phyloP scores from a whole-genome alignment of 2,113 vertebrate genomes.

The Malurus cyaneus region DNA sequence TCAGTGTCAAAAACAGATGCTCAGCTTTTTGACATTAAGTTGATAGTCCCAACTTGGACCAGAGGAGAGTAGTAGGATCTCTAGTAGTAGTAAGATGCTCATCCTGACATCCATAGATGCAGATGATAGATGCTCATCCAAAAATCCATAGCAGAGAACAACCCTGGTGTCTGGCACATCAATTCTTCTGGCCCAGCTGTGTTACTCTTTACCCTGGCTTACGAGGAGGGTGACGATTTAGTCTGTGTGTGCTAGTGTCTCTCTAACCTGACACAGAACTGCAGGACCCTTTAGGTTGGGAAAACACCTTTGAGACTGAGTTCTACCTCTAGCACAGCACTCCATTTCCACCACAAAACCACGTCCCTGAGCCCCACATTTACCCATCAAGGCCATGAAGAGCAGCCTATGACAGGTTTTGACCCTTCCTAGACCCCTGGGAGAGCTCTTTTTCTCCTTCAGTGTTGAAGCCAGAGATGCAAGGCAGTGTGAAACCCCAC shows the following conservation, averaged over 20 bases:
- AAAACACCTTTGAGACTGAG: background rate
- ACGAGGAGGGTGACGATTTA: background rate
- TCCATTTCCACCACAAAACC: background rate
- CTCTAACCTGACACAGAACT: background rate
- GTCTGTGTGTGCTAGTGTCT: background rate
- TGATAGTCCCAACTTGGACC: background rate
- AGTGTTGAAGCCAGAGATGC: background rate
- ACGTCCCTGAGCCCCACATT: background rate
- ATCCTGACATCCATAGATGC: no score
- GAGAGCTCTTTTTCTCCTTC: background rate
- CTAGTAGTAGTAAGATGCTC: background rate
- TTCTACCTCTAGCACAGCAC: background rate
- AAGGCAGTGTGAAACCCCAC: background rate
- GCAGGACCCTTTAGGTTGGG: background rate
- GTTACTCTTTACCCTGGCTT: background rate
- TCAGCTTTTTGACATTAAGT: background rate
- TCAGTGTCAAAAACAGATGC: background rate
- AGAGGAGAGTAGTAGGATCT: background rate
- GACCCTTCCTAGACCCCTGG: rapidly evolving
- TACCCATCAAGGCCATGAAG: background rate
- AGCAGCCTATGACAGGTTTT: background rate
- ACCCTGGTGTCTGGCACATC: background rate
- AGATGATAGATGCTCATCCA: no score
- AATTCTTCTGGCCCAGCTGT: background rate
- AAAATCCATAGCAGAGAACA: background rate